Percentiles rank a stretch among this genome's conserved stretches.
Evolutionary conservation across 2,888 invertebrate species (phyloP).

Genomic region (Troides oblongomaculatus): DNA sequence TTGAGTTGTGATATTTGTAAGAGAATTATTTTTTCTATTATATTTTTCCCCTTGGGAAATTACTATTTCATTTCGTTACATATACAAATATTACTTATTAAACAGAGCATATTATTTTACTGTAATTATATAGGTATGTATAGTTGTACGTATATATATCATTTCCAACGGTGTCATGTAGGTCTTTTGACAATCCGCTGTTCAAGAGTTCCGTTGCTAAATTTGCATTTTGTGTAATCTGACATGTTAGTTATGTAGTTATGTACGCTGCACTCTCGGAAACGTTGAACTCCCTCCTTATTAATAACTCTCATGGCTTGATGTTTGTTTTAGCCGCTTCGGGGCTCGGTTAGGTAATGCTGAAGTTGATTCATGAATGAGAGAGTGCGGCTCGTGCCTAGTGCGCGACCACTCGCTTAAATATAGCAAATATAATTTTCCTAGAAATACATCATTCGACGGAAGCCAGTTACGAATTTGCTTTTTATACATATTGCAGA

Average conservation of each 20-base stretch:
- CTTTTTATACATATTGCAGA: constrained; percentile 15
- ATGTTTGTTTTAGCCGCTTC: constrained; percentile 71
- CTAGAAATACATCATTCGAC: constrained; percentile 68
- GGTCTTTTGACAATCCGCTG: constrained; percentile 2
- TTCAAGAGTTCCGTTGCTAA: constrained; percentile 43
- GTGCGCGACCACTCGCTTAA: constrained; percentile 58
- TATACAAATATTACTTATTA: constrained; percentile 24
- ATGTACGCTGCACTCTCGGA: constrained; percentile 60
- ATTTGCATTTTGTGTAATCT: constrained; percentile 48
- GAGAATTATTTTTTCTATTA: constrained; percentile 26
- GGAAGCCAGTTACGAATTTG: constrained; percentile 53
- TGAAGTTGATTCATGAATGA: constrained; percentile 80
- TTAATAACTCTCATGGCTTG: constrained; percentile 72
- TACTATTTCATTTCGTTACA: constrained; percentile 26
- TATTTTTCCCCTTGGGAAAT: constrained; percentile 28
- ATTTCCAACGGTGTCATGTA: constrained; percentile 41
- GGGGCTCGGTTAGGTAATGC: constrained; percentile 71
- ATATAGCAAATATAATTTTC: constrained; percentile 72
- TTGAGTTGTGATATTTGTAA: constrained; percentile 24
- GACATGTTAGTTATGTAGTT: constrained; percentile 56
- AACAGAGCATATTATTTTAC: constrained; percentile 16
- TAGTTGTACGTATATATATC: constrained; percentile 33
- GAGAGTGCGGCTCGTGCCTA: constrained; percentile 56
- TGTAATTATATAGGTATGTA: background rate
- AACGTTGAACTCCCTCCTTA: constrained; percentile 76